Percentiles rank a stretch among this genome's conserved stretches.
Evolutionary conservation across 2,888 invertebrate genomes (phyloP).

Genomic region (Zaprionus obscuricornis): DNA sequence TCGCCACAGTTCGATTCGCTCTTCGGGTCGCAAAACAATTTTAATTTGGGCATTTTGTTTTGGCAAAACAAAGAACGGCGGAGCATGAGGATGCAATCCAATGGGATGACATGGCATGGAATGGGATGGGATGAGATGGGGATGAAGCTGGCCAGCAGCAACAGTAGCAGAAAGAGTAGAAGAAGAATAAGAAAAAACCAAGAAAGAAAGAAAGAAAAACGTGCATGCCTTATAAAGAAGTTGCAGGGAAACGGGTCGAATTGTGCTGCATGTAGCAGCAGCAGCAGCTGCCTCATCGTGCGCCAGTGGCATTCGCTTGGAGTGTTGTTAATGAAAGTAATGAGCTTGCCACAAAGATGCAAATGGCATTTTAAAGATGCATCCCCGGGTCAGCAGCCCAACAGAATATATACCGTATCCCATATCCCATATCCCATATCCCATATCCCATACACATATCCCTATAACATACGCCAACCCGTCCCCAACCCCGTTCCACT

Average conservation of each 20-base stretch:
- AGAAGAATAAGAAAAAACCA: not conserved
- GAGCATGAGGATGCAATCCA: not conserved
- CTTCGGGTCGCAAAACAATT: slow-evolving; percentile 65
- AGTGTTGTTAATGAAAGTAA: slow-evolving; percentile 80
- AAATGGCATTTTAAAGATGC: slow-evolving; percentile 82
- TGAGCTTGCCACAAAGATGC: slow-evolving; percentile 80
- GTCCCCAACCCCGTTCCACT: slow-evolving; percentile 1
- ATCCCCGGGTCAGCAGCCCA: slow-evolving; percentile 66
- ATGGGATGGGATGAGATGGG: too few species aligned
- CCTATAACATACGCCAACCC: slow-evolving; percentile 10
- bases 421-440: slow-evolving; percentile 4
- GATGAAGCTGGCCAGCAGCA: slow-evolving; percentile 26
- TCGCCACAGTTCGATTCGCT: slow-evolving; percentile 50
- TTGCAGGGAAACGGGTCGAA: slow-evolving; percentile 10
- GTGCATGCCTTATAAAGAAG: slow-evolving; percentile 73
- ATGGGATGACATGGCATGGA: not conserved
- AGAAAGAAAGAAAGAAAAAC: slow-evolving; percentile 46
- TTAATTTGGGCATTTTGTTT: slow-evolving; percentile 79
- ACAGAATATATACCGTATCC: not conserved
- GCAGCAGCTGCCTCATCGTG: slow-evolving; percentile 59
- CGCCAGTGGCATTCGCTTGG: slow-evolving; percentile 58
- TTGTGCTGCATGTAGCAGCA: slow-evolving; percentile 20
- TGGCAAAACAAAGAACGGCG: slow-evolving; percentile 61
- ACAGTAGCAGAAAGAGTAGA: slow-evolving; percentile 3
- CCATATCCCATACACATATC: not conserved